Base-by-base conservation (phyloP, 2,888 invertebrate genomes). In the Hoplodrina ambigua region DNA sequence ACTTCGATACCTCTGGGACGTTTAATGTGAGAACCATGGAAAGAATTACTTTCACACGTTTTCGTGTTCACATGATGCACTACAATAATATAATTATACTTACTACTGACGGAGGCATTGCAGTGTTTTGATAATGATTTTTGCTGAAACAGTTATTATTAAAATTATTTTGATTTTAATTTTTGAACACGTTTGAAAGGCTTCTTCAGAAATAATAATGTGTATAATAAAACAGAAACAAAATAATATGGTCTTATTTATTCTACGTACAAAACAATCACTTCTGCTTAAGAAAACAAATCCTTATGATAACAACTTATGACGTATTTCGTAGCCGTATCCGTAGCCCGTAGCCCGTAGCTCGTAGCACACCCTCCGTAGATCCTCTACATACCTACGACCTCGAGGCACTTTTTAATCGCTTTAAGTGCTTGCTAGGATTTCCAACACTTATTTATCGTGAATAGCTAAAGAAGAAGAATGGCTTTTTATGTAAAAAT, bases 351-450 rank as follows among this genome's bases (percentile, higher is more conserved):
- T 75, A 75, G 67, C 62, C 63, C 75, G 81, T 71, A 80, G 77
- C 81, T 61, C 77, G 80, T 85, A 78, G 78, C 73, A 66, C 85
- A 82, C 83, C 84, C 85, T 84, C 72, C 87, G 89, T 88, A 88
- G 88, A 85, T 72, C 80, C 78, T 85, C 85, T 86, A 86, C 78
- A 61, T 80, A 76, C 88, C 82, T 86, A 83, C 85, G 75, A 87
- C 87, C 86, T 82, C 80, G 70, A 89, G 89, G 88, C 87, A 91
- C 87, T 91, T 92, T 94, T 94, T 95, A 95, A 95, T 95, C 94
- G 91, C 89, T 92, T 91, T 93, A 94, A 94, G 95, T 95, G 95
- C 92, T 91, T 86, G 88, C 91, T 87, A 90, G 90, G 92, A 94
- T 94, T 94, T 92, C 88, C 91, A 87, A 87, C 88, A 90, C 88